These are phyloP conservation scores for Sebastolobus altivelis DNA, from an alignment of 2,797 vertebrate genomes.

Conservation along the genomic window DNA sequence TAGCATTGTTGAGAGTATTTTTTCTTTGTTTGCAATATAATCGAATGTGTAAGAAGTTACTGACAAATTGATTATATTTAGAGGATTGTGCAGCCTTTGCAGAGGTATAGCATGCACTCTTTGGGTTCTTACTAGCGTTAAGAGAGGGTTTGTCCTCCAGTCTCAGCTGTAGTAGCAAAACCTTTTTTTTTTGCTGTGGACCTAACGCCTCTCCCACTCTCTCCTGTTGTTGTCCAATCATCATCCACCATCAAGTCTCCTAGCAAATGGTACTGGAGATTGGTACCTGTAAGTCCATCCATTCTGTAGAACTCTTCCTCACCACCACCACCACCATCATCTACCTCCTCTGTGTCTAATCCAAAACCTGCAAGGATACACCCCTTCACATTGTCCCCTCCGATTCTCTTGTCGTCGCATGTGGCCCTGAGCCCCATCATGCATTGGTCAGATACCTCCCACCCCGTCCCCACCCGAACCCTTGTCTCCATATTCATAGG, in stretches of 20 bases:
- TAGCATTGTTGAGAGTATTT: neutral
- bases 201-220: constrained; percentile 73
- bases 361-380: constrained; percentile 26
- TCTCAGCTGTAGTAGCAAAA: neutral
- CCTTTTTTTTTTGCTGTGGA: constrained; percentile 1
- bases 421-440: constrained; percentile 44
- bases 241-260: constrained; percentile 88
- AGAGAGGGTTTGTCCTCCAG: neutral
- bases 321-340: neutral
- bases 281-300: constrained; percentile 95
- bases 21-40: neutral
- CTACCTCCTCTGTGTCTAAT: constrained; percentile 14
- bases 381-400: neutral
- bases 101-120: neutral
- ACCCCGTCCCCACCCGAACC: neutral
- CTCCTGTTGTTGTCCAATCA: constrained; percentile 71
- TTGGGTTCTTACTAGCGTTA: neutral
- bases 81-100: neutral
- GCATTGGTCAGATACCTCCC: constrained; percentile 15
- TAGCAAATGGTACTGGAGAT: constrained; percentile 98
- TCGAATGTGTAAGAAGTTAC: neutral
- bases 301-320: constrained; percentile 46
- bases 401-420: constrained; percentile 55
- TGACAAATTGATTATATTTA: neutral
- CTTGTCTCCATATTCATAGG: neutral